Conservation (phyloP, 2,113 vertebrate genomes). For the Amia ocellicauda region DNA sequence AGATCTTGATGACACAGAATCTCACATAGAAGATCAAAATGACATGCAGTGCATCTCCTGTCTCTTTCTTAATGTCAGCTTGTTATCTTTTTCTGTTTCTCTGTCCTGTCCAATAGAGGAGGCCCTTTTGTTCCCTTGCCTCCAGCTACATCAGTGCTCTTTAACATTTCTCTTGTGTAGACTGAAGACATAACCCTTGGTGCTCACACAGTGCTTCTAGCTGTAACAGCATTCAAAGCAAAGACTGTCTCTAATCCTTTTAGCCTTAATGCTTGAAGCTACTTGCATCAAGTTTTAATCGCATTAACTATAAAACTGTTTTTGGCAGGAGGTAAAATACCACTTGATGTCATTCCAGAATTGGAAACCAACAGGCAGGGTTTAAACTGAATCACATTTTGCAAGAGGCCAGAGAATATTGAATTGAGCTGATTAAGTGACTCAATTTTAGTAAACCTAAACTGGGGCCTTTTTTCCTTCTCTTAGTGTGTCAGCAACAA, state of each 20-base stretch:
- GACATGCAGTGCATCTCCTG: conserved; percentile 21
- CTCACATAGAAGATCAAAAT: conserved; percentile 37
- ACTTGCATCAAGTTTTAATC: conserved; percentile 53
- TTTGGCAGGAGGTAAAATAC: conserved; percentile 42
- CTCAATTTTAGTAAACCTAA: conserved; percentile 57
- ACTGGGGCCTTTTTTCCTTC: conserved; percentile 42
- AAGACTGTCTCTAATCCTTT: conserved; percentile 55
- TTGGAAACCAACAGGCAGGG: not conserved
- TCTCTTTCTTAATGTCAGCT: conserved; percentile 41
- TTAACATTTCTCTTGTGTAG: conserved; percentile 56
- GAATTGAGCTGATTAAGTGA: conserved; percentile 62
- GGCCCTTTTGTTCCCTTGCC: conserved; percentile 31
- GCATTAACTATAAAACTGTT: conserved; percentile 44
- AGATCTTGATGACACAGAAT: conserved; percentile 25
- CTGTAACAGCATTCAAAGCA: conserved; percentile 42
- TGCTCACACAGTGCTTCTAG: conserved; percentile 31
- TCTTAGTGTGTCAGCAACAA: conserved; percentile 17
- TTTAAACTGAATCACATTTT: conserved; percentile 47
- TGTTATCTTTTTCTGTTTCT: conserved; percentile 36
- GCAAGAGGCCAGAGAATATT: conserved; percentile 43
- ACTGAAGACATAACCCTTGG: conserved; percentile 34
- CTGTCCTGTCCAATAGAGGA: conserved; percentile 35
- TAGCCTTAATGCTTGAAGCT: conserved; percentile 41
- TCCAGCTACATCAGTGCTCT: conserved; percentile 51
- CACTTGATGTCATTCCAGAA: conserved; percentile 37